These are phyloP conservation scores for Pangasius mekongensis DNA, from an alignment of 2,797 vertebrate species.

Conservation along the genomic window DNA sequence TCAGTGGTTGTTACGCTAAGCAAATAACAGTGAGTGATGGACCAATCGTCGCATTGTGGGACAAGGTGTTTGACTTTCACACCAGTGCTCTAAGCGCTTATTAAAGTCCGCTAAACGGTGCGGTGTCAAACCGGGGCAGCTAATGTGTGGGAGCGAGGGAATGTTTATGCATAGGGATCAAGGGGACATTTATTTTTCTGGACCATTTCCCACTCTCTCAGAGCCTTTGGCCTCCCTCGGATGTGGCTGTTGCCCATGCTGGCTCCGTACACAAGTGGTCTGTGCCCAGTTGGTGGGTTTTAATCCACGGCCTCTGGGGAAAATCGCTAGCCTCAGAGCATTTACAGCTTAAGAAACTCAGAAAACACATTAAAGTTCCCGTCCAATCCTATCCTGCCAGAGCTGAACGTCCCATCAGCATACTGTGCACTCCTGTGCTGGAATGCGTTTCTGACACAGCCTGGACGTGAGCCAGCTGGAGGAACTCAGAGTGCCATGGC, in stretches of 20 bases:
- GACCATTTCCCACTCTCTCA: conserved; percentile 45
- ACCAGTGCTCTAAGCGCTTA: conserved; percentile 76
- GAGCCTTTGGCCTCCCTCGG: conserved; percentile 23
- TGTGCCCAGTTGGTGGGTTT: conserved; percentile 45
- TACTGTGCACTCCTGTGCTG: conserved; percentile 48
- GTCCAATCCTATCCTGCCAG: neutral
- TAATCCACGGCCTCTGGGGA: conserved; percentile 45
- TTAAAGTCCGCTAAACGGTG: conserved; percentile 66
- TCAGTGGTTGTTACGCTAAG: conserved; percentile 70
- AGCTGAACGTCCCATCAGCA: neutral
- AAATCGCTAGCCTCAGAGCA: conserved; percentile 26
- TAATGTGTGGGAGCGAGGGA: conserved; percentile 64
- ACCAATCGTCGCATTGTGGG: conserved; percentile 75
- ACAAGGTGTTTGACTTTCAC: conserved; percentile 83
- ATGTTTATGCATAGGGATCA: conserved; percentile 54
- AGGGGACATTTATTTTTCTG: conserved; percentile 56
- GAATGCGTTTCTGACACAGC: conserved; percentile 62
- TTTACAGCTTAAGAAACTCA: conserved; percentile 39
- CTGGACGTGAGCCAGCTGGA: conserved; percentile 74
- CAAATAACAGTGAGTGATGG: conserved; percentile 80
- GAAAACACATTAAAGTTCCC: conserved; percentile 1
- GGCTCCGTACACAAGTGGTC: conserved; percentile 44
- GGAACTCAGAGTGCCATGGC: conserved; percentile 70
- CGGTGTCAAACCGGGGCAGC: conserved; percentile 57
- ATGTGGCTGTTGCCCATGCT: conserved; percentile 30